Evolutionary conservation across 2,888 invertebrate species (phyloP).

Genomic region (Halictus quadricinctus): DNA sequence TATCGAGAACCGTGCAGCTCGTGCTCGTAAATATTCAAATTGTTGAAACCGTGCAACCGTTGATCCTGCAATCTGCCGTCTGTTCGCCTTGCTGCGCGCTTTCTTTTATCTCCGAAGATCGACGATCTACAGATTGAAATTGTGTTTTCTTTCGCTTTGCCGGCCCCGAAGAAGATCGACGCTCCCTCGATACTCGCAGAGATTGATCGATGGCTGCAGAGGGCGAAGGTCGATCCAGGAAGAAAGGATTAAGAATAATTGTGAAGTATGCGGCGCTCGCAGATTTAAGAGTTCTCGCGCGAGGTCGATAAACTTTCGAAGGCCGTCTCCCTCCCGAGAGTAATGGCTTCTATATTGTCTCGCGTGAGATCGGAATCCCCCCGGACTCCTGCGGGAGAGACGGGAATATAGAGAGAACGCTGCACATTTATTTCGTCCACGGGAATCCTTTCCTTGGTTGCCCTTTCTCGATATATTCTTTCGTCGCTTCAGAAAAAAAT

Average conservation of each 20-base stretch:
- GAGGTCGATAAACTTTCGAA: not conserved
- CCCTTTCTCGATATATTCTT: too few species aligned
- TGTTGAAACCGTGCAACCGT: not conserved
- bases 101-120: not conserved
- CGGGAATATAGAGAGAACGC: not conserved
- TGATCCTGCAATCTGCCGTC: slow-evolving; percentile 26
- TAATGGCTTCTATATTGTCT: not conserved
- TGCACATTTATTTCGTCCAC: not conserved
- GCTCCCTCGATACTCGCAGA: not conserved
- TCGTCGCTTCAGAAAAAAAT: not conserved
- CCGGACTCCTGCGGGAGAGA: not conserved
- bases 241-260: slow-evolving; percentile 4
- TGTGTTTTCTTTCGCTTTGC: not conserved
- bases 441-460: not conserved
- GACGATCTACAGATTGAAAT: not conserved
- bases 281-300: not conserved
- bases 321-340: not conserved
- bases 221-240: not conserved
- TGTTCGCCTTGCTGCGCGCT: not conserved
- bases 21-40: not conserved
- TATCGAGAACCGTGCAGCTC: slow-evolving; percentile 65
- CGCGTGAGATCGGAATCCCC: not conserved
- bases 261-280: not conserved
- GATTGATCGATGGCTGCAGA: not conserved
- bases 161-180: not conserved